Evolutionary conservation across 2,888 invertebrate species (phyloP).

Genomic region (Dione vanillae): DNA sequence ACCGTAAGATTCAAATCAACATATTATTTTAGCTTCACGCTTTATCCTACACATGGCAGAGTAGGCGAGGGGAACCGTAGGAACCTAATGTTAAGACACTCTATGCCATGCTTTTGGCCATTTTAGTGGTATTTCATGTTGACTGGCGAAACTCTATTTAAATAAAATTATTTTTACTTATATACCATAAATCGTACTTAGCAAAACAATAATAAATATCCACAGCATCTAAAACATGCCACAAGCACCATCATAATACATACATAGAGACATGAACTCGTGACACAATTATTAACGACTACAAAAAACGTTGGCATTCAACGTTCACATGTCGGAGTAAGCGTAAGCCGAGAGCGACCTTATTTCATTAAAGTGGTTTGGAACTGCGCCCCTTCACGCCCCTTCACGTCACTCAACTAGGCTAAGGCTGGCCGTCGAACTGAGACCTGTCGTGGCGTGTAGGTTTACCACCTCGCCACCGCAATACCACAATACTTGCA

Average conservation of each 20-base stretch:
- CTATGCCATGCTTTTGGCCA: too few relatives aligned
- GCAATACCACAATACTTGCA: background rate
- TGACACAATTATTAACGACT: slow-evolving; percentile 17
- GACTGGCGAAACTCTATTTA: too few relatives aligned
- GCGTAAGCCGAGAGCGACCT: slow-evolving; percentile 53
- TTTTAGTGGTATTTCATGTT: too few relatives aligned
- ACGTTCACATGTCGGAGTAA: slow-evolving; percentile 36
- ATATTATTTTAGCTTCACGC: too few relatives aligned
- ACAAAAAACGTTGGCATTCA: slow-evolving; percentile 36
- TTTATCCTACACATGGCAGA: too few relatives aligned
- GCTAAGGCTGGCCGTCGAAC: slow-evolving; percentile 82
- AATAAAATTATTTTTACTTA: too few relatives aligned
- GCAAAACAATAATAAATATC: background rate
- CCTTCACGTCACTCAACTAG: slow-evolving; percentile 79
- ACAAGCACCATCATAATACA: background rate
- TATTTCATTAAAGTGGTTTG: slow-evolving; percentile 62
- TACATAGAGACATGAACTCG: background rate
- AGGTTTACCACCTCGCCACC: slow-evolving; percentile 33
- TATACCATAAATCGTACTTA: background rate
- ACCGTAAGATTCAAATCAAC: too few relatives aligned
- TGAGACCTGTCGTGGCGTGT: slow-evolving; percentile 48
- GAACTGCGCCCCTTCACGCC: slow-evolving; percentile 63
- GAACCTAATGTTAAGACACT: too few relatives aligned
- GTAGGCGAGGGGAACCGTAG: too few relatives aligned
- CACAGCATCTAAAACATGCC: background rate